phyloP scores from a whole-genome alignment of 2,797 vertebrate species.

The Pantherophis alleghaniensis region DNA sequence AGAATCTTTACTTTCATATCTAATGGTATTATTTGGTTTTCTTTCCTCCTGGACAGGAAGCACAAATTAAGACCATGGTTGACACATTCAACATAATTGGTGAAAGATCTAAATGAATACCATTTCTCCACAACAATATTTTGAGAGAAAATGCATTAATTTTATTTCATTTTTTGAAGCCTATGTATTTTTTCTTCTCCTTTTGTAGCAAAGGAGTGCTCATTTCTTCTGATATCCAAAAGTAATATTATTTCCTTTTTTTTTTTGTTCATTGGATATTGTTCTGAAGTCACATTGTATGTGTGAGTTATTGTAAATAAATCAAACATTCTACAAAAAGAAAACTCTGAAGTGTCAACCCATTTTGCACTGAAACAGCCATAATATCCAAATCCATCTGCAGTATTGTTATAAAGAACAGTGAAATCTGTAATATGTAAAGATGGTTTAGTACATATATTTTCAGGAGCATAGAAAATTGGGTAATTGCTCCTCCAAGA shows the following conservation, averaged over 20 bases:
- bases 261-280: neutral
- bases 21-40: neutral
- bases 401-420: neutral
- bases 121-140: neutral
- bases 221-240: neutral
- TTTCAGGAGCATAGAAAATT: neutral
- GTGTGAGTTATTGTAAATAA: neutral
- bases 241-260: neutral
- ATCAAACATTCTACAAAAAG: neutral
- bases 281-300: neutral
- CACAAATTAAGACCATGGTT: neutral
- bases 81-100: neutral
- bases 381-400: neutral
- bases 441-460: neutral
- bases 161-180: neutral
- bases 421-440: neutral
- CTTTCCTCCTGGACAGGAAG: neutral
- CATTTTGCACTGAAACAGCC: neutral
- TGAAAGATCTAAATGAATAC: neutral
- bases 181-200: neutral
- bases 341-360: neutral
- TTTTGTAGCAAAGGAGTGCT: neutral
- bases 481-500: neutral
- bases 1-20: neutral
- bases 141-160: neutral